phyloP scores from a whole-genome alignment of 1,140 invertebrate genomes.

The Streblospio benedicti region DNA sequence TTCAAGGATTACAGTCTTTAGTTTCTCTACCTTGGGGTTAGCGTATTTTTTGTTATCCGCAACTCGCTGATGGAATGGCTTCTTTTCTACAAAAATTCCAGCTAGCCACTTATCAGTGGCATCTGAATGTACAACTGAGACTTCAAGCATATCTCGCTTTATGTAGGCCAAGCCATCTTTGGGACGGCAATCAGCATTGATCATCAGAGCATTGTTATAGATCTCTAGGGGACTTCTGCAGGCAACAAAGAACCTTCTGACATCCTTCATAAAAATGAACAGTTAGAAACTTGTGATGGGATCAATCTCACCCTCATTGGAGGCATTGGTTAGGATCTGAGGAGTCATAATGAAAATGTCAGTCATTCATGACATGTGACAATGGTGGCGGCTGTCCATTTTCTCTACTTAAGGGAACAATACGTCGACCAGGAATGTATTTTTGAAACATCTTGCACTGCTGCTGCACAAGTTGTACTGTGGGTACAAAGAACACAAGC shows the following conservation, averaged over 20 bases:
- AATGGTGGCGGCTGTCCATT: slow-evolving; percentile 1
- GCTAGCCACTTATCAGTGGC: slow-evolving; percentile 22
- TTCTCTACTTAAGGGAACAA: slow-evolving; percentile 6
- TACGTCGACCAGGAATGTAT: slow-evolving; percentile 17
- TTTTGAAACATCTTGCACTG: slow-evolving; percentile 28
- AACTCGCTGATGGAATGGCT: slow-evolving; percentile 13
- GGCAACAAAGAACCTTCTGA: slow-evolving; percentile 13
- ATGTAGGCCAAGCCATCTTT: slow-evolving; percentile 27
- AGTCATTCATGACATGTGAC: slow-evolving; percentile 21
- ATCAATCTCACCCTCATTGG: slow-evolving; percentile 17
- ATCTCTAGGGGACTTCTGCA: slow-evolving; percentile 21
- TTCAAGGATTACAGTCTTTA: slow-evolving; percentile 21
- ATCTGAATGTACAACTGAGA: slow-evolving; percentile 5
- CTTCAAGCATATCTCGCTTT: slow-evolving; percentile 14
- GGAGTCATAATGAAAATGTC: slow-evolving; percentile 38
- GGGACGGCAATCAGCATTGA: slow-evolving; percentile 27
- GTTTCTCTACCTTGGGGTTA: slow-evolving; percentile 29
- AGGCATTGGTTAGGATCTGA: slow-evolving; percentile 38
- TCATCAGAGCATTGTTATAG: slow-evolving; percentile 26
- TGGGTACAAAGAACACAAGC: slow-evolving; percentile 37
- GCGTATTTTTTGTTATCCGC: slow-evolving; percentile 5
- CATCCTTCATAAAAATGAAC: slow-evolving; percentile 28
- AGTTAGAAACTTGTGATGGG: slow-evolving; percentile 24
- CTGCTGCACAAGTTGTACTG: slow-evolving; percentile 35
- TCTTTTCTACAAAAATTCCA: slow-evolving; percentile 23